Percentiles rank a stretch among this genome's conserved stretches.
Conservation (phyloP, 2,888 invertebrate species). For the Sericinus montela region DNA sequence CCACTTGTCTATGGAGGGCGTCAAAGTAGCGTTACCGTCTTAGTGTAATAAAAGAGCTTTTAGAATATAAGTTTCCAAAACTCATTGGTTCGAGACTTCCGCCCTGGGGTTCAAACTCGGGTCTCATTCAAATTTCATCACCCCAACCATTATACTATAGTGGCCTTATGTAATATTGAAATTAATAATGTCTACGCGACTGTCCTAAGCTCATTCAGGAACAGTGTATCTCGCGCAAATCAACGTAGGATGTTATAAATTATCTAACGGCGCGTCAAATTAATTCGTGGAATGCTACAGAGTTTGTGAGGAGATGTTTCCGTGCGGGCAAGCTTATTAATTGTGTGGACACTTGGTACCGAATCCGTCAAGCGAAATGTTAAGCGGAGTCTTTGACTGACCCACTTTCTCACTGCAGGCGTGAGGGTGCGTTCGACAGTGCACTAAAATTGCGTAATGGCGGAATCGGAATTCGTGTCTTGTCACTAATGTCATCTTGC, state of each 20-base stretch:
- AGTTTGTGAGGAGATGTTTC: constrained; percentile 61
- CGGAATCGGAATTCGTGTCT: background rate
- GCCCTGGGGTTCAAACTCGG: no score
- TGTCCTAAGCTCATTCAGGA: constrained; percentile 27
- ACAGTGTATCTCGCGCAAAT: constrained; percentile 46
- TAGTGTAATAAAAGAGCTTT: no score
- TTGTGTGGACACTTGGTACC: constrained; percentile 64
- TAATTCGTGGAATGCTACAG: constrained; percentile 72
- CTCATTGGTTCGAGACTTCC: no score
- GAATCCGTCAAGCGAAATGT: constrained; percentile 55
- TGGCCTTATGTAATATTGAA: no score
- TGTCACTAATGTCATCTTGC: constrained; percentile 6
- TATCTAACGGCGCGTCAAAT: constrained; percentile 77
- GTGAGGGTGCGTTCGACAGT: constrained; percentile 22
- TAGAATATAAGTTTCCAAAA: no score
- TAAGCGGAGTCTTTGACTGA: constrained; percentile 26
- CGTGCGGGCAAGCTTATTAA: constrained; percentile 62
- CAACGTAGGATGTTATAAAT: constrained; percentile 76
- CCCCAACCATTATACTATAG: no score
- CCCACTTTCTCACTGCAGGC: constrained; percentile 20
- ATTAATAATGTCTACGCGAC: constrained; percentile 24
- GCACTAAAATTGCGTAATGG: constrained; percentile 14
- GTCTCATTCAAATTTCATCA: no score
- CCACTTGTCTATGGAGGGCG: no score
- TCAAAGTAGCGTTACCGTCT: no score